Evolutionary conservation across 2,888 invertebrate species (phyloP).

Genomic region (Candidula unifasciata): DNA sequence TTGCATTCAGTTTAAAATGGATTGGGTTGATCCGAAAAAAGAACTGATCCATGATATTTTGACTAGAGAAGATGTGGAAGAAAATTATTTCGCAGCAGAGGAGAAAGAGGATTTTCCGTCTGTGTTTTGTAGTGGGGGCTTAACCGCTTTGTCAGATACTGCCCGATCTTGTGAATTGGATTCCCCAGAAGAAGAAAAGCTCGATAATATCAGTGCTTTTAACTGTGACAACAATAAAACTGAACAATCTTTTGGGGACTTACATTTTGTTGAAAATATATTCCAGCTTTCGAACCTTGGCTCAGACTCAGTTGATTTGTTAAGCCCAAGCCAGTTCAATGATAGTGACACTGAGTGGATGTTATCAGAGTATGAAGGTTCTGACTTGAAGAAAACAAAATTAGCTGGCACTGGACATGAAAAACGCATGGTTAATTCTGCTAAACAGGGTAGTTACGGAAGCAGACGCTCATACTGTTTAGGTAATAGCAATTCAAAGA

Average conservation of each 20-base stretch:
- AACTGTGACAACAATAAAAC: background rate
- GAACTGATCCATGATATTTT: too few relatives aligned
- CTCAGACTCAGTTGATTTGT: background rate
- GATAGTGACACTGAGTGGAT: background rate
- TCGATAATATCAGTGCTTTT: background rate
- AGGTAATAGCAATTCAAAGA: slow-evolving; percentile 49
- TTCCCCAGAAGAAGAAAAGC: background rate
- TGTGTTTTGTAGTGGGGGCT: background rate
- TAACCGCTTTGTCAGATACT: background rate
- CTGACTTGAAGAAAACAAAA: too few relatives aligned
- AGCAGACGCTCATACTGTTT: slow-evolving; percentile 21
- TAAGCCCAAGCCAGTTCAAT: background rate
- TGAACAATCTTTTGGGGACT: background rate
- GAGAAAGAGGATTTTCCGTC: background rate
- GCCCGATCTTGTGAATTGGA: background rate
- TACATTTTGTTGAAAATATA: background rate
- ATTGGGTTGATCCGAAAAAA: too few relatives aligned
- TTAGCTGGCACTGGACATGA: background rate
- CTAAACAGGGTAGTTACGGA: background rate
- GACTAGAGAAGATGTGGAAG: too few relatives aligned
- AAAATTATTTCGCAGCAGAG: too few relatives aligned
- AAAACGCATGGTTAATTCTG: background rate
- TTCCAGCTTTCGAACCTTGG: background rate
- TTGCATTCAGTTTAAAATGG: too few relatives aligned
- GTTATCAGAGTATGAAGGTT: background rate